Evolutionary conservation across 2,888 invertebrate genomes (phyloP), one percentile per base, ranked within the genome.

Genomic region (Aplocera efformata): DNA sequence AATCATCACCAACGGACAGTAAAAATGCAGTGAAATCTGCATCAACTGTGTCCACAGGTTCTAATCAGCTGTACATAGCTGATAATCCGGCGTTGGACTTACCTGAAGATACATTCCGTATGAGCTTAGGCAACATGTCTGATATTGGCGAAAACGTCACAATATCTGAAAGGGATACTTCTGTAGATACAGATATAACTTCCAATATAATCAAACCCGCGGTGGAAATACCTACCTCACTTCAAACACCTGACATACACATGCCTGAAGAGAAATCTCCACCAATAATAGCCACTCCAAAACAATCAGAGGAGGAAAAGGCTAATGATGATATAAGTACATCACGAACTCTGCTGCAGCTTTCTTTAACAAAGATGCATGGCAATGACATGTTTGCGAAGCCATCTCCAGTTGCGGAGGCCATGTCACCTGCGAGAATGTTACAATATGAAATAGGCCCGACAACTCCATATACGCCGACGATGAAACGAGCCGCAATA

Each of bases 381-480:
- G 75, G 81, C 10, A 58, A 63, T 32, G 79, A 84, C 54, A 31
- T 68, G 22, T 88, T 86, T 43, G 74, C 79, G 0, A 85, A 72
- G 32, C 86, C 88, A 1, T 83, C 85, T 10, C 82, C 84, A 1
- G 61, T 83, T 0, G 43, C 58, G 9, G 88, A 84, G 29, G 47
- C 79, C 10, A 84, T 86, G 83, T 86, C 86, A 23, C 86, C 88
- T 6, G 88, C 88, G 9, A 78, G 62, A 68, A 85, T 85, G 84
- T 58, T 88, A 32, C 85, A 86, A 67, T 88, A 79, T 10, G 80
- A 84, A 65, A 54, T 85, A 9, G 33, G 58, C 28, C 58, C 75
- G 1, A 62, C 57, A 7, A 79, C 78, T 42, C 62, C 81, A 11
- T 40, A 30, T 3, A 86, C 88, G 7, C 86, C 86, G 1, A 86